phyloP scores from a whole-genome alignment of 2,888 invertebrate species.

The Coelogynopora nodosa region DNA sequence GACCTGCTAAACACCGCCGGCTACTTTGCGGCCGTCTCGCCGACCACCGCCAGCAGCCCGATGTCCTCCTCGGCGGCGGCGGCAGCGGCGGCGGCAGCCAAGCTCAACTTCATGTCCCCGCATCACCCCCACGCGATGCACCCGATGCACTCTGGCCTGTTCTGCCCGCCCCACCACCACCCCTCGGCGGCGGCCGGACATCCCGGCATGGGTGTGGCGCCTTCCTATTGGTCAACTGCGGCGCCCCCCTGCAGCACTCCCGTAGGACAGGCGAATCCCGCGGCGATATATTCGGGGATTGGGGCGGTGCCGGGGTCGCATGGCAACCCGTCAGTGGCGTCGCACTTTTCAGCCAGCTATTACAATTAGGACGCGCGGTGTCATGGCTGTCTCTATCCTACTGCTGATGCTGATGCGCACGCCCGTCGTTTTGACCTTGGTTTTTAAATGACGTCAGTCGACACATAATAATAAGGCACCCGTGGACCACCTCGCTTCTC shows the following conservation, averaged over 20 bases:
- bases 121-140: conserved; percentile 7
- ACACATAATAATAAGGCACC: background rate
- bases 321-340: background rate
- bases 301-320: background rate
- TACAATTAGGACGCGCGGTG: background rate
- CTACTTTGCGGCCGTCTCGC: background rate
- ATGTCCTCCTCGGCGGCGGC: background rate
- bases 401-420: background rate
- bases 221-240: background rate
- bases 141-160: background rate
- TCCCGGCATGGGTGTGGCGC: background rate
- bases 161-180: background rate
- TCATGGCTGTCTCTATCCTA: background rate
- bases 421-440: too few species aligned
- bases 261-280: background rate
- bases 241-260: background rate
- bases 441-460: background rate
- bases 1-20: conserved; percentile 14
- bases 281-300: background rate
- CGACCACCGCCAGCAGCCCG: background rate
- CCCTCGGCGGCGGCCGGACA: background rate
- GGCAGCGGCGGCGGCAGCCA: background rate
- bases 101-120: background rate
- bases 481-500: background rate
- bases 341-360: background rate